Evolutionary conservation across 1,140 invertebrate species (phyloP).

Genomic region (Leptonema lineaticorne): DNA sequence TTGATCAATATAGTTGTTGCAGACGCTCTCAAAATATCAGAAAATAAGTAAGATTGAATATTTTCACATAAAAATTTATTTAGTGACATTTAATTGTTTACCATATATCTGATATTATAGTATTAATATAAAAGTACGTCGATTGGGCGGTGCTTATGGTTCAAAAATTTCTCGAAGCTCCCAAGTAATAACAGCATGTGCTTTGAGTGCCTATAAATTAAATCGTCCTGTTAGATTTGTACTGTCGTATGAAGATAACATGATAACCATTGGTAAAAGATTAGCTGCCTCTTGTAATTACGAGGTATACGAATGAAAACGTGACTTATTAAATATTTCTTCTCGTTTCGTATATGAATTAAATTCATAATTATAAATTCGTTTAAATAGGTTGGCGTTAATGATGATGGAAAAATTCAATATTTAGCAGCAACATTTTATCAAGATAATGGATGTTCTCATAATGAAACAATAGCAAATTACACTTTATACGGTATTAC

Average conservation of each 20-base stretch:
- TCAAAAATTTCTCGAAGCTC: constrained; percentile 49
- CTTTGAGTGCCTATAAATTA: constrained; percentile 47
- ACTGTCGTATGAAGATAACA: constrained; percentile 65
- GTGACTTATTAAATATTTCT: neutral
- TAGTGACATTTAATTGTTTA: neutral
- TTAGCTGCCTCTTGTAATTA: constrained; percentile 61
- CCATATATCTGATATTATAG: constrained; percentile 45
- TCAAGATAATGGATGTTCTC: constrained; percentile 62
- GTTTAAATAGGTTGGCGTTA: constrained; percentile 57
- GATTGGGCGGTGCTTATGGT: constrained; percentile 52
- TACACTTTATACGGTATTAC: constrained; percentile 51
- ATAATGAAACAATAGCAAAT: constrained; percentile 59
- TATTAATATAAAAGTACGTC: constrained; percentile 51
- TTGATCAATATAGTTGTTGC: constrained; percentile 60
- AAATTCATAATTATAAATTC: neutral
- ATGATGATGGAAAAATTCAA: constrained; percentile 67
- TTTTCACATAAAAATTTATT: neutral
- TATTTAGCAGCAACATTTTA: constrained; percentile 64
- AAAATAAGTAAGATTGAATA: constrained; percentile 46
- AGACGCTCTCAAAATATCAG: constrained; percentile 55
- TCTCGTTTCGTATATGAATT: too few species aligned
- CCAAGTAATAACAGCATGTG: constrained; percentile 50
- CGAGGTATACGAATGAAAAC: constrained; percentile 54
- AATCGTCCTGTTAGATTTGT: constrained; percentile 51
- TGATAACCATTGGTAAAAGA: constrained; percentile 67